A percentile compares a stretch with the other conserved stretches of the same genome.
phyloP scores from a whole-genome alignment of 2,888 invertebrate species.

The Caenorhabditis sp. region DNA sequence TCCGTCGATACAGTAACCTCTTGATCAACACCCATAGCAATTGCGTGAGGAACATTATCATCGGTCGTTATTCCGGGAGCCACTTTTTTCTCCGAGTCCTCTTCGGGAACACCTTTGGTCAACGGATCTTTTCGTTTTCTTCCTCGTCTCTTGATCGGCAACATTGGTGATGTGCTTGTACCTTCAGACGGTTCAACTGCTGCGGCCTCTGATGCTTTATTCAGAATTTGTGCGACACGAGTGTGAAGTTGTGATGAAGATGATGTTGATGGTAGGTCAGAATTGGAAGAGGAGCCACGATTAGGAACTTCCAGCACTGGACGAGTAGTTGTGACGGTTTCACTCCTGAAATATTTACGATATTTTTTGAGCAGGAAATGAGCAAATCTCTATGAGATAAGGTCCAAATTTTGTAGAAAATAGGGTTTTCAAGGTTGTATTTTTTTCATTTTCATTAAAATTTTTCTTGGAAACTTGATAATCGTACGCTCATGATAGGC shows the following conservation, averaged over 20 bases:
- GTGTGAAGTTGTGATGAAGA: too few species aligned
- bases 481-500: too few species aligned
- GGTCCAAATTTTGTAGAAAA: too few species aligned
- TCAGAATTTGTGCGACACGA: not conserved
- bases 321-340: not conserved
- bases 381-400: too few species aligned
- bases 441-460: too few species aligned
- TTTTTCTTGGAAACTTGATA: too few species aligned
- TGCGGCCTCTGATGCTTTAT: not conserved
- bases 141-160: not conserved
- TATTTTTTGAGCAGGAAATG: too few species aligned
- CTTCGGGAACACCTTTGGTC: not conserved
- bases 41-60: conserved; percentile 7
- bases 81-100: not conserved
- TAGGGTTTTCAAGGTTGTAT: too few species aligned
- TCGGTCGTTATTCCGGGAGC: not conserved
- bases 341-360: not conserved
- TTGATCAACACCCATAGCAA: conserved; percentile 7
- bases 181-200: not conserved
- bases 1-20: conserved; percentile 1
- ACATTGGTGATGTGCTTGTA: not conserved
- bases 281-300: not conserved
- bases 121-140: not conserved
- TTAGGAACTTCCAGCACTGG: not conserved
- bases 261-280: not conserved